Base-by-base conservation (phyloP, 2,888 invertebrate genomes). In the Drosophila merina region DNA sequence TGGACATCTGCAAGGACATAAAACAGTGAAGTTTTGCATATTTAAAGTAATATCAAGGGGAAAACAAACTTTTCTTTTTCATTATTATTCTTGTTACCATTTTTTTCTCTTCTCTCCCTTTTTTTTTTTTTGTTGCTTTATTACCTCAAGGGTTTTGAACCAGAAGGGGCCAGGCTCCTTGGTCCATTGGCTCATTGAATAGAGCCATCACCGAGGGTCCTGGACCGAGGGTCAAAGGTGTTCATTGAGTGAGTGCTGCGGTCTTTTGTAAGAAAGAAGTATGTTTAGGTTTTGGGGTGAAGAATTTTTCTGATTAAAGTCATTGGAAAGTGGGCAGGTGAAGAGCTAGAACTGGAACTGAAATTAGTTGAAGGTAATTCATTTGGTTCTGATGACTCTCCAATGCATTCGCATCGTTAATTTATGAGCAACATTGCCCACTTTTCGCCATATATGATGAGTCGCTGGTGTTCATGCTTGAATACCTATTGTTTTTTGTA, bases 21-120 rank as follows among this genome's bases (percentile, higher is more conserved):
- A 73, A 74, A 64, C 68, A 74, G 60, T 63, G 54, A 64, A 82
- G 79, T 75, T 82, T 85, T 81, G 75, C 77, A 79, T 82, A 74
- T 82, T 75, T 66, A 64, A 71, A 78, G 68, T 51, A 72, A 74
- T 63, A 74, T 64, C 66, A 54, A 64, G 52, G 62, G 44, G 28
- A 25, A 55, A 38, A 33, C 45, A 66, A 78, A 76, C 52, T 81
- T 78, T 67, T 30, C 33, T 33, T 59, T 59, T 55, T 63, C 64
- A 79, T 62, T 66, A 66, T 67, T 69, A 51, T 60, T 52, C 40
- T 31, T 57, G 57, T 58, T 72, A 36, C 12, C 12, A 14, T 63
- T 48, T 75, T 62, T 62, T 36, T 36, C n/a, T 36, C 6, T 28
- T 28, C 28, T 28, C 28, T 20, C 20, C 20, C 28, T 1, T 26